Evolutionary conservation across 2,113 vertebrate genomes (phyloP).

Genomic region (Planiliza haematocheilus): DNA sequence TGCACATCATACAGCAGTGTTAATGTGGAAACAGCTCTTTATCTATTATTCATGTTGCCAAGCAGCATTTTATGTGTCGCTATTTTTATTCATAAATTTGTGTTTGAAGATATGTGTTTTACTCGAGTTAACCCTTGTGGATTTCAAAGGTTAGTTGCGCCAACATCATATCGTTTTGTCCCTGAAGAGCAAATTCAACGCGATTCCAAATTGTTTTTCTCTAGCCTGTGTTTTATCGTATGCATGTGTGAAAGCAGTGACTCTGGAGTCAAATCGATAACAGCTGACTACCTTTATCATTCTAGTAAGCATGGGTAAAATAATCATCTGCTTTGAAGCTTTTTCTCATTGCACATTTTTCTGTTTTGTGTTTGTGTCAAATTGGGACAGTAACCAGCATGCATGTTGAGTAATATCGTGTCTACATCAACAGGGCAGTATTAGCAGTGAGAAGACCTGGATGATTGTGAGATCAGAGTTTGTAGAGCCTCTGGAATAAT

Average conservation of each 20-base stretch:
- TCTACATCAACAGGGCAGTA: constrained; percentile 77
- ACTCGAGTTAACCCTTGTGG: constrained; percentile 32
- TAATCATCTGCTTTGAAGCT: constrained; percentile 29
- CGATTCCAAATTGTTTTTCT: neutral
- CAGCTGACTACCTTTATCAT: constrained; percentile 49
- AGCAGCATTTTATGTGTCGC: constrained; percentile 29
- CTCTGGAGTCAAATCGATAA: constrained; percentile 30
- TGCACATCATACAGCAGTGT: constrained; percentile 41
- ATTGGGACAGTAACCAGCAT: constrained; percentile 64
- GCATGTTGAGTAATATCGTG: constrained; percentile 65
- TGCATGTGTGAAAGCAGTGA: constrained; percentile 53
- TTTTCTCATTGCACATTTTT: constrained; percentile 3
- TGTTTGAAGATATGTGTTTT: constrained; percentile 37
- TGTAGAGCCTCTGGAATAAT: constrained; percentile 36
- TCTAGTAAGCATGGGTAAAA: constrained; percentile 57
- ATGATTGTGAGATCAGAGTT: constrained; percentile 37
- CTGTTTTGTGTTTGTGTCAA: constrained; percentile 39
- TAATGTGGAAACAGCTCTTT: constrained; percentile 30
- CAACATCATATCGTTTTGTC: constrained; percentile 26
- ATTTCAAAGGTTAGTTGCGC: neutral
- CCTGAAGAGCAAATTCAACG: constrained; percentile 17
- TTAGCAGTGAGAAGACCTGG: constrained; percentile 72
- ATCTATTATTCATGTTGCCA: constrained; percentile 26
- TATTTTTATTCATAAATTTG: constrained; percentile 9
- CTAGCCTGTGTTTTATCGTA: constrained; percentile 19